A percentile compares a stretch with the other conserved stretches of the same genome.
phyloP scores from a whole-genome alignment of 1,140 invertebrate genomes.

The Aricia agestis region DNA sequence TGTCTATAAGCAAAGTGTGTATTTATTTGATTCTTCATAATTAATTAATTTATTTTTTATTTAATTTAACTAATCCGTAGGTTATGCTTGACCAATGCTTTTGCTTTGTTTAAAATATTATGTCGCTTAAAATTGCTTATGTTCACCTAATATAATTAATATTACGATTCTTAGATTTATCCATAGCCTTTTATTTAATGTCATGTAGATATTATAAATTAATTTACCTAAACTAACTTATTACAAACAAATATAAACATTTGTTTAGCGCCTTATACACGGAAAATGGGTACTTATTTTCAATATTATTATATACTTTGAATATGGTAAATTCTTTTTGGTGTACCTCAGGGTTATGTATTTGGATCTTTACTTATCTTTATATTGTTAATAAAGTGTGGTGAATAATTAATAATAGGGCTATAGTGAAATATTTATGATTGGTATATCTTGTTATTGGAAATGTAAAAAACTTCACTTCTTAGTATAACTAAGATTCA shows the following conservation, averaged over 20 bases:
- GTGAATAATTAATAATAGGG: too few species aligned
- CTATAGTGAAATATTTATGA: too few species aligned
- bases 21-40: conserved; percentile 4
- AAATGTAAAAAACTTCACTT: too few species aligned
- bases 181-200: not conserved
- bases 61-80: too few species aligned
- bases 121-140: not conserved
- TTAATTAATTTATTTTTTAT: too few species aligned
- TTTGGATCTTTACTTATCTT: not conserved
- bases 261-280: conserved; percentile 1
- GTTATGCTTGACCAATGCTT: not conserved
- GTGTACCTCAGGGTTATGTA: not conserved
- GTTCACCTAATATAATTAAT: too few species aligned
- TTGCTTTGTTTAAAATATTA: not conserved
- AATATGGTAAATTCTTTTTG: not conserved
- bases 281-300: not conserved
- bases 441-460: too few species aligned
- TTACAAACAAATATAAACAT: not conserved
- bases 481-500: too few species aligned
- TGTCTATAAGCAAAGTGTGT: conserved; percentile 6
- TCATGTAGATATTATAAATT: not conserved
- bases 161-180: not conserved
- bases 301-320: not conserved
- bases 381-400: not conserved
- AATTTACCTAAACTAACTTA: not conserved